Evolutionary conservation across 2,888 invertebrate genomes (phyloP), one percentile per base, ranked within the genome.

Genomic region (Bibio marci): DNA sequence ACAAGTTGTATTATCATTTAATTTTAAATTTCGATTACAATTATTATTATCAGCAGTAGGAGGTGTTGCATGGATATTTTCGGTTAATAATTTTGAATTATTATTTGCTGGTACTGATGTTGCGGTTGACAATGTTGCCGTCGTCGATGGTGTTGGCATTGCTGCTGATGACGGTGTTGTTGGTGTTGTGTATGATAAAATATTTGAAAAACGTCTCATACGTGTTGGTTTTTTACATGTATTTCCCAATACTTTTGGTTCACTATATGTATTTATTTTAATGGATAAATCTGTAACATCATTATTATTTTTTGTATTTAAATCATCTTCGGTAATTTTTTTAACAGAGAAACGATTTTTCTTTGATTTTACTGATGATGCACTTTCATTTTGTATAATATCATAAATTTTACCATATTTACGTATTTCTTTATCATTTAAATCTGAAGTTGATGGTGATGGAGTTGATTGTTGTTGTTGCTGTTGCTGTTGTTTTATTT

Each of bases 331-430:
- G 14, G 17, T 17, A 39, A 39, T 19, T 45, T 59, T 62, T 43
- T 56, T 56, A 12, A 62, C 59, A 30, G 54, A 50, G 47, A 62
- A 62, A 34, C 62, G 56, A 50, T 52, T 51, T 44, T 50, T 53
- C 45, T 50, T 53, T 7, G 41, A 35, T 30, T 22, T n/a, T 2
- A 14, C 10, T 14, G 8, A 7, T 13, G 15, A 12, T 6, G 2
- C 15, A 11, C 15, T 14, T 17, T 28, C 30, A 15, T 40, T 35
- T 49, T 61, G 56, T 44, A 62, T 48, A 39, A 62, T 62, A 46
- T 62, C 62, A 47, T 62, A 62, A 47, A 62, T 60, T 32, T 59
- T 59, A 44, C 58, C 59, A 48, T 59, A 58, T 46, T 56, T 58
- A 47, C 50, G 49, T 34, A 42, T 37, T 18, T 35, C 30, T 27